Evolutionary conservation across 23 tunicate genomes (phyloP).

Genomic region (Styela plicata): DNA sequence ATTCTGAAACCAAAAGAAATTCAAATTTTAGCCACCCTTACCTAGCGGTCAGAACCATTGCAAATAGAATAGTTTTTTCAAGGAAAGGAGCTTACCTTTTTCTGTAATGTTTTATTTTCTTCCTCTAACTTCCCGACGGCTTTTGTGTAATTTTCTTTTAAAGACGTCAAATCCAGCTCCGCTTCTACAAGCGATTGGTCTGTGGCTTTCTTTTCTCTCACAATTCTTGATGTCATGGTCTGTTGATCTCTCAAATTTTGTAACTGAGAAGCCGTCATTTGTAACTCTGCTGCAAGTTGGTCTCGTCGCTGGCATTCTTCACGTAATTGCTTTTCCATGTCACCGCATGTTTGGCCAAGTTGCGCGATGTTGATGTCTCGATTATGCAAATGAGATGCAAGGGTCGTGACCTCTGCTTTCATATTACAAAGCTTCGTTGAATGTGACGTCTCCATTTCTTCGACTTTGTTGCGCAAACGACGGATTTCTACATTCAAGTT

Average conservation of each 20-base stretch:
- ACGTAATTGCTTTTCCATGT: slow-evolving; percentile 71
- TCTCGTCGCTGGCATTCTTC: slow-evolving; percentile 82
- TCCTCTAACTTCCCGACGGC: slow-evolving; percentile 70
- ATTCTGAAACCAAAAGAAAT: too few relatives aligned
- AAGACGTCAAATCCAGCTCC: slow-evolving; percentile 39
- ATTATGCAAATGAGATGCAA: slow-evolving; percentile 62
- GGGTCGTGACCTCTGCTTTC: slow-evolving; percentile 83
- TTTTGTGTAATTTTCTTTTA: slow-evolving; percentile 69
- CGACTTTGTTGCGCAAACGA: slow-evolving; percentile 50
- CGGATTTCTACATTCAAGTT: slow-evolving; percentile 67
- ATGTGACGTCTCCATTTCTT: slow-evolving; percentile 86
- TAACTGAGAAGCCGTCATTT: slow-evolving; percentile 62
- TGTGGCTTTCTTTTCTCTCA: slow-evolving; percentile 19
- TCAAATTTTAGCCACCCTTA: too few relatives aligned
- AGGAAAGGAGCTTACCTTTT: slow-evolving; percentile 46
- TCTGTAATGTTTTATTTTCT: slow-evolving; percentile 62
- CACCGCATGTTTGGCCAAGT: slow-evolving; percentile 68
- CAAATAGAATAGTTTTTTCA: too few relatives aligned
- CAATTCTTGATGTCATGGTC: slow-evolving; percentile 13
- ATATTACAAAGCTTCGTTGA: slow-evolving; percentile 72
- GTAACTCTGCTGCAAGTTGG: slow-evolving; percentile 68
- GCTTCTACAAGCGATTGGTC: slow-evolving; percentile 67
- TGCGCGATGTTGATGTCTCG: slow-evolving; percentile 75
- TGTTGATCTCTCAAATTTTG: slow-evolving; percentile 40
- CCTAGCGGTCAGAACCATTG: too few relatives aligned